Evolutionary conservation across 2,888 invertebrate species (phyloP).

Genomic region (Xylota sylvarum): DNA sequence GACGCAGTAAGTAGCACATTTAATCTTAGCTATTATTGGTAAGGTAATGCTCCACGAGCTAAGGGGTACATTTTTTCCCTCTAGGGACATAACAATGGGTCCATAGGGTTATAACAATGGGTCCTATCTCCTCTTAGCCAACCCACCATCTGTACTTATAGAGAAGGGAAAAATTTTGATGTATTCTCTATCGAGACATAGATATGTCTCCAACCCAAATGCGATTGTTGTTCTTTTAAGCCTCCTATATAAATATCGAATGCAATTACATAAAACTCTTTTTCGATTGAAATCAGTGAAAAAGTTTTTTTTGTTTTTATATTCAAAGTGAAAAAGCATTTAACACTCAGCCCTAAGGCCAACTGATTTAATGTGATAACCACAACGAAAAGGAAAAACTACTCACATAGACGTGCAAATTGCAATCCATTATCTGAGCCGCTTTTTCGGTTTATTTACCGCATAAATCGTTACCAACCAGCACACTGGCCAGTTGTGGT

Average conservation of each 20-base stretch:
- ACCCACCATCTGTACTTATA: too few species aligned
- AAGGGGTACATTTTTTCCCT: too few species aligned
- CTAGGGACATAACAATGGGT: too few species aligned
- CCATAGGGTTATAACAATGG: too few species aligned
- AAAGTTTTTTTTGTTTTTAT: slow-evolving; percentile 1
- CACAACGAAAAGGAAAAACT: not conserved
- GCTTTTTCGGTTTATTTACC: slow-evolving; percentile 44
- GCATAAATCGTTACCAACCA: slow-evolving; percentile 57
- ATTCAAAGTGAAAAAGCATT: slow-evolving; percentile 14
- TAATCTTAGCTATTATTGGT: too few species aligned
- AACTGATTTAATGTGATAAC: slow-evolving; percentile 30
- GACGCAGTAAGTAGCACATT: too few species aligned
- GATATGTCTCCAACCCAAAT: too few species aligned
- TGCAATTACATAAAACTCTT: not conserved
- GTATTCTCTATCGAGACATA: too few species aligned
- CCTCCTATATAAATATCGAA: not conserved
- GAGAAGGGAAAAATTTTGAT: too few species aligned
- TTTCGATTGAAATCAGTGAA: slow-evolving; percentile 27
- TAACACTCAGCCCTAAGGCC: slow-evolving; percentile 25
- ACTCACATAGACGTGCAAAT: slow-evolving; percentile 55
- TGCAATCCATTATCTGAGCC: slow-evolving; percentile 63
- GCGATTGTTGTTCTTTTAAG: too few species aligned
- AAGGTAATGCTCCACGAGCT: too few species aligned
- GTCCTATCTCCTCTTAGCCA: too few species aligned
- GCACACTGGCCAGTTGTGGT: slow-evolving; percentile 5